Evolutionary conservation across 2,797 vertebrate genomes (phyloP).

Genomic region (Neoniphon sammara): DNA sequence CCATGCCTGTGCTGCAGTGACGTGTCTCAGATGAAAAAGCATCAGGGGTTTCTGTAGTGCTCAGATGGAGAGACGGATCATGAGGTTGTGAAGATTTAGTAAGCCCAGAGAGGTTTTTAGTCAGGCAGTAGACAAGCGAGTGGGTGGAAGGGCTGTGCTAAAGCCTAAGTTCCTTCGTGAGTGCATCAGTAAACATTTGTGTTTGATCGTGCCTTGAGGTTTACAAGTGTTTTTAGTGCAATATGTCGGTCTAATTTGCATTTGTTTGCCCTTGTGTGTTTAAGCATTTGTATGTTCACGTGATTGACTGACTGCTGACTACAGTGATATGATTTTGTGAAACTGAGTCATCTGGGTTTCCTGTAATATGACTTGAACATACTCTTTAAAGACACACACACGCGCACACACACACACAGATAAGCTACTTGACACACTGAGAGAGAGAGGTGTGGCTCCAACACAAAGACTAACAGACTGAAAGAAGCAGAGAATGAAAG

Average conservation of each 20-base stretch:
- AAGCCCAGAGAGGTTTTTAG: slow-evolving; percentile 36
- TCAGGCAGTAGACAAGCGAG: slow-evolving; percentile 29
- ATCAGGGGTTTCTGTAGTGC: slow-evolving; percentile 42
- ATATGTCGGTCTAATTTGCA: slow-evolving; percentile 40
- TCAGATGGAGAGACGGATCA: slow-evolving; percentile 22
- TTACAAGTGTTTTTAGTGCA: slow-evolving; percentile 18
- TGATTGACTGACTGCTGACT: slow-evolving; percentile 35
- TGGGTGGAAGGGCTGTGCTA: slow-evolving; percentile 18
- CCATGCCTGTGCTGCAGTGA: slow-evolving; percentile 52
- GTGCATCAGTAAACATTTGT: slow-evolving; percentile 39
- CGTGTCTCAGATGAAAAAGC: slow-evolving; percentile 51
- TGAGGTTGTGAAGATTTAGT: slow-evolving; percentile 36
- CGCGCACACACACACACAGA: slow-evolving; percentile 21
- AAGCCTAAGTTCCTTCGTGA: slow-evolving; percentile 8
- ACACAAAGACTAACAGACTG: slow-evolving; percentile 29
- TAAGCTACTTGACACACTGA: slow-evolving; percentile 12
- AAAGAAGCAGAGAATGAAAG: slow-evolving; percentile 38
- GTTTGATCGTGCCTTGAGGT: not conserved
- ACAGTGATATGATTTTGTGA: slow-evolving; percentile 60
- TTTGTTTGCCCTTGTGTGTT: slow-evolving; percentile 52
- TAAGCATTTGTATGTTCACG: slow-evolving; percentile 9
- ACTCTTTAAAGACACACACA: slow-evolving; percentile 9
- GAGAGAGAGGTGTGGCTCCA: slow-evolving; percentile 38
- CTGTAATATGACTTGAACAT: slow-evolving; percentile 50
- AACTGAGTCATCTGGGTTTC: slow-evolving; percentile 62